Conservation (phyloP, 2,888 invertebrate genomes). For the Ernsta delagoae region DNA sequence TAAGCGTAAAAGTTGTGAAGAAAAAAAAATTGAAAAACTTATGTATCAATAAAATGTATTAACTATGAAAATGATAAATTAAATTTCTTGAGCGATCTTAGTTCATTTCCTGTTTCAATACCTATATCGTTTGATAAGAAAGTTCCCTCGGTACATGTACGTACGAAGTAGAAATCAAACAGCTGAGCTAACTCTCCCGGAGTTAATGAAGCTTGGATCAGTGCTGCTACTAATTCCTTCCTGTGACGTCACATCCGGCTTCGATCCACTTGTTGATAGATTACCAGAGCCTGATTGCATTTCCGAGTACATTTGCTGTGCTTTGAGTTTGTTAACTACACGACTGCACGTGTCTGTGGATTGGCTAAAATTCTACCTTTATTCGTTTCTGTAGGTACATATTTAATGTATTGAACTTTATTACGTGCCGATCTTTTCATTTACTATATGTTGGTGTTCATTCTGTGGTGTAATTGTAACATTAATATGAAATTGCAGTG, state of each 20-base stretch:
- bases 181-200: no score
- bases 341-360: background rate
- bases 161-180: background rate
- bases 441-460: no score
- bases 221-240: constrained; percentile 1
- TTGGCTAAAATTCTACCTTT: background rate
- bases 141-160: constrained; percentile 1
- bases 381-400: background rate
- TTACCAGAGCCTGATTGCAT: background rate
- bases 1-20: no score
- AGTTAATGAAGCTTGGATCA: background rate
- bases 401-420: no score
- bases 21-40: no score
- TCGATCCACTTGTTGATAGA: constrained; percentile 4
- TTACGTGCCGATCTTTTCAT: no score
- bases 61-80: no score
- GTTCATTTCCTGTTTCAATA: background rate
- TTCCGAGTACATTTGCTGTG: background rate
- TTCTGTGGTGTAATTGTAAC: no score
- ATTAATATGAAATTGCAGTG: no score
- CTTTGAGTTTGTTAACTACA: background rate
- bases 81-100: background rate
- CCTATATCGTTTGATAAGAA: background rate
- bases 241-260: constrained; percentile 4
- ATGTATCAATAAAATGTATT: no score